phyloP scores from a whole-genome alignment of 1,140 invertebrate species.

The Lepidurus couesii region DNA sequence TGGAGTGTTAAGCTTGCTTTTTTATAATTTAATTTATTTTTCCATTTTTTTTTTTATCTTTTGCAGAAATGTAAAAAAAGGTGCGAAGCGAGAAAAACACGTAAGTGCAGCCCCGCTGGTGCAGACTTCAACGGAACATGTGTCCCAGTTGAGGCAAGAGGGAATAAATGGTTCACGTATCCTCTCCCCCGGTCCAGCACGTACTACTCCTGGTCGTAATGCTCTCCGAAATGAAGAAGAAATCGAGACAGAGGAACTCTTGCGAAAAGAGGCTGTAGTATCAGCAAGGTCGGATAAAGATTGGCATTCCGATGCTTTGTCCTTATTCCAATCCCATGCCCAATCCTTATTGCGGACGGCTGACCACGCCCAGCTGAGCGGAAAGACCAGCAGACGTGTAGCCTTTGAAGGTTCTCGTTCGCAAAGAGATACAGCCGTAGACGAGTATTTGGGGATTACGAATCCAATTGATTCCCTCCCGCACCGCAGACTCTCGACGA shows the following conservation, averaged over 20 bases:
- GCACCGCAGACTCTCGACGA: background rate
- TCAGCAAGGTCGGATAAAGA: background rate
- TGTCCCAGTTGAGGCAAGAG: background rate
- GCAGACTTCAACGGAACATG: background rate
- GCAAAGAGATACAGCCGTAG: background rate
- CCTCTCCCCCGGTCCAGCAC: background rate
- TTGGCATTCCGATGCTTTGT: constrained; percentile 5
- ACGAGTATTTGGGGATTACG: background rate
- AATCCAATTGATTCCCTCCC: constrained; percentile 1
- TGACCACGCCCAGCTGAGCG: constrained; percentile 16
- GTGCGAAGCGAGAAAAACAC: background rate
- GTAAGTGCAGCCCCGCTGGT: background rate
- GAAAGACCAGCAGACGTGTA: background rate
- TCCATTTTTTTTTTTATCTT: background rate
- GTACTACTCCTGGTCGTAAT: background rate
- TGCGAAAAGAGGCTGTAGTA: background rate
- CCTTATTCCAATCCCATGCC: background rate
- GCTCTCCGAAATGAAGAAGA: background rate
- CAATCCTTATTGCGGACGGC: background rate
- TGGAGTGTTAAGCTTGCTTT: background rate
- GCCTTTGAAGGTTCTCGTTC: background rate
- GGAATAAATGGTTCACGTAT: background rate
- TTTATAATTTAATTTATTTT: background rate
- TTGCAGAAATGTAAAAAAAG: background rate
- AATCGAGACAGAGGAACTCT: background rate